Conservation (phyloP, 2,113 vertebrate species). For the Blennius ocellaris region DNA sequence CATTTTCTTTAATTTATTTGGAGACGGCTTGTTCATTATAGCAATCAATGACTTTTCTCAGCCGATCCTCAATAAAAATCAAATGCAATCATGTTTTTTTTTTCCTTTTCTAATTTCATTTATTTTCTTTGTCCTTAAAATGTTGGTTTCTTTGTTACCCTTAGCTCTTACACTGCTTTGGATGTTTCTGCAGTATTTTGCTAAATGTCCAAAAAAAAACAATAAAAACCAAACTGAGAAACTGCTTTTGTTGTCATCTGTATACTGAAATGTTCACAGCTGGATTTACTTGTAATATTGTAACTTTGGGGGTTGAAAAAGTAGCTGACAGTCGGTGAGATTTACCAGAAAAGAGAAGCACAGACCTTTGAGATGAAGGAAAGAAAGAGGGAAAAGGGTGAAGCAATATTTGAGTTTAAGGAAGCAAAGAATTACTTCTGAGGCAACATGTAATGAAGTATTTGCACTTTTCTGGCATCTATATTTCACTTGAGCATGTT, state of each 20-base stretch:
- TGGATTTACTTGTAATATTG: too few species aligned
- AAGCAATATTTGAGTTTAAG: too few species aligned
- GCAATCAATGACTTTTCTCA: constrained; percentile 68
- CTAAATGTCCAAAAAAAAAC: constrained; percentile 97
- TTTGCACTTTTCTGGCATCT: too few species aligned
- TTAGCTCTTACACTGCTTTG: constrained; percentile 91
- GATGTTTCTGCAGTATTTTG: constrained; percentile 94
- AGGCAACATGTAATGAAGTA: too few species aligned
- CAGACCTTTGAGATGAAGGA: too few species aligned
- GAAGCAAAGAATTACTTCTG: too few species aligned
- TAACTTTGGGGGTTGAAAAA: too few species aligned
- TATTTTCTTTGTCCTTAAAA: constrained; percentile 63
- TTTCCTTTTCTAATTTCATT: constrained; percentile 1
- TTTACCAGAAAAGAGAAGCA: too few species aligned
- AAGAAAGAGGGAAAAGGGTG: too few species aligned
- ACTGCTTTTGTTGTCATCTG: constrained; percentile 8
- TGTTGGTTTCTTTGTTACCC: constrained; percentile 89
- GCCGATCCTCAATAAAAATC: constrained; percentile 75
- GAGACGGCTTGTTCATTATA: constrained; percentile 55
- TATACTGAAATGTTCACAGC: too few species aligned
- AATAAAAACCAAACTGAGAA: constrained; percentile 81
- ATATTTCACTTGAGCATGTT: too few species aligned
- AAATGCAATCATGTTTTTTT: constrained; percentile 90
- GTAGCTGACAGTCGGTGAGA: too few species aligned
- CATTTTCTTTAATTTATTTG: constrained; percentile 62